Evolutionary conservation across 2,113 vertebrate species (phyloP).

Genomic region (Rutilus rutilus): DNA sequence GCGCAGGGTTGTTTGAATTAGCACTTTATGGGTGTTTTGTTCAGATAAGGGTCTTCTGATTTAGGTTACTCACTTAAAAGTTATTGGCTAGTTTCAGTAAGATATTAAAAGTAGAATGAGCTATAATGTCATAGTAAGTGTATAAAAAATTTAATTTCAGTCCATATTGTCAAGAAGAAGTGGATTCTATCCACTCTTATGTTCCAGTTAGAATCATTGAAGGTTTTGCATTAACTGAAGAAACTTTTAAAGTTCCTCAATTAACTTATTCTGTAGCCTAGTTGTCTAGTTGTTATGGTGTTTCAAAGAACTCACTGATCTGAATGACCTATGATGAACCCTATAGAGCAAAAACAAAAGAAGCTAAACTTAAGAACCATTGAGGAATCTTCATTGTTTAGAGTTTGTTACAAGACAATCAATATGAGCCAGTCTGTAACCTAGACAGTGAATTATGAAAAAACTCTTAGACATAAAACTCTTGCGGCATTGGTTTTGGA

Average conservation of each 20-base stretch:
- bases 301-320: not conserved
- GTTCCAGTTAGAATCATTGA: not conserved
- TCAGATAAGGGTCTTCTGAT: not conserved
- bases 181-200: not conserved
- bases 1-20: not conserved
- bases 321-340: not conserved
- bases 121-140: not conserved
- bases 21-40: not conserved
- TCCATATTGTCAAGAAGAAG: not conserved
- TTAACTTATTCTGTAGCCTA: not conserved
- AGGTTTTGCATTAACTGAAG: not conserved
- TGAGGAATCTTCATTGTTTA: not conserved
- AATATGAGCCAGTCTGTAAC: not conserved
- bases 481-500: constrained; percentile 34
- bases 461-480: constrained; percentile 26
- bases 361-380: not conserved
- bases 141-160: not conserved
- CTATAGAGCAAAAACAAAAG: not conserved
- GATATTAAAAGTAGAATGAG: not conserved
- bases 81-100: not conserved
- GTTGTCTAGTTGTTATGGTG: not conserved
- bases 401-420: not conserved
- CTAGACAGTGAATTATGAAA: constrained; percentile 11
- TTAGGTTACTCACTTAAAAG: not conserved
- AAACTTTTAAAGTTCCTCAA: not conserved